A percentile compares a stretch with the other conserved stretches of the same genome.
These are phyloP conservation scores for Dynastes grantii DNA, from an alignment of 2,888 invertebrate species.

Conservation along the genomic window DNA sequence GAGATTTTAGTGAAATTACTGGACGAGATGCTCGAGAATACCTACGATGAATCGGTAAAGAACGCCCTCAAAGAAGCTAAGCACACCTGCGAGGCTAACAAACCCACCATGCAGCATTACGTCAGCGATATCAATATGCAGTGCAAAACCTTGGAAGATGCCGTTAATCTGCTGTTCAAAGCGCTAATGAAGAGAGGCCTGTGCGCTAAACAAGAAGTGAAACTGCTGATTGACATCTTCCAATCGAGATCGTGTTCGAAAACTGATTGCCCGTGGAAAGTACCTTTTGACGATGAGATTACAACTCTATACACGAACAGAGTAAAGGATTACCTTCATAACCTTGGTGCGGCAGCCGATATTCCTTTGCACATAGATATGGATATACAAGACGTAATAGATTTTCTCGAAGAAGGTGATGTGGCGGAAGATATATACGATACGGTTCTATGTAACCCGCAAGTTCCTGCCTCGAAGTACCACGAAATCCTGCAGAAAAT, in stretches of 20 bases:
- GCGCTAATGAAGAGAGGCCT: neutral
- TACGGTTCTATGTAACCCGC: neutral
- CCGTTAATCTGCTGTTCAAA: neutral
- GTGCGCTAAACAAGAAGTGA: slow-evolving; percentile 16
- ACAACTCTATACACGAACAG: neutral
- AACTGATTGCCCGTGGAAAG: slow-evolving; percentile 27
- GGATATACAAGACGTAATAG: neutral
- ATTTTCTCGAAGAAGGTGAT: neutral
- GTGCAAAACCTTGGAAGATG: neutral
- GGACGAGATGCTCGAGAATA: neutral
- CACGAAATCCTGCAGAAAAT: too few species aligned
- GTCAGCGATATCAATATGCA: neutral
- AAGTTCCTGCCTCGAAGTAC: neutral
- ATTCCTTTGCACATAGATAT: too few species aligned
- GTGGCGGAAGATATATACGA: slow-evolving; percentile 14
- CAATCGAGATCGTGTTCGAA: slow-evolving; percentile 7
- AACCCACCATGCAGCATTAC: neutral
- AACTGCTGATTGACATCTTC: slow-evolving; percentile 1
- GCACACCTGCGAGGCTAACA: neutral
- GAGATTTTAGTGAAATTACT: neutral
- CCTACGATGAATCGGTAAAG: neutral
- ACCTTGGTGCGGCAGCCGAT: too few species aligned
- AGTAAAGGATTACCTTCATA: neutral
- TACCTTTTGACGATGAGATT: neutral
- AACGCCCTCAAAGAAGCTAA: neutral